Conservation (phyloP, 2,888 invertebrate genomes). For the Fabriciana adippe region DNA sequence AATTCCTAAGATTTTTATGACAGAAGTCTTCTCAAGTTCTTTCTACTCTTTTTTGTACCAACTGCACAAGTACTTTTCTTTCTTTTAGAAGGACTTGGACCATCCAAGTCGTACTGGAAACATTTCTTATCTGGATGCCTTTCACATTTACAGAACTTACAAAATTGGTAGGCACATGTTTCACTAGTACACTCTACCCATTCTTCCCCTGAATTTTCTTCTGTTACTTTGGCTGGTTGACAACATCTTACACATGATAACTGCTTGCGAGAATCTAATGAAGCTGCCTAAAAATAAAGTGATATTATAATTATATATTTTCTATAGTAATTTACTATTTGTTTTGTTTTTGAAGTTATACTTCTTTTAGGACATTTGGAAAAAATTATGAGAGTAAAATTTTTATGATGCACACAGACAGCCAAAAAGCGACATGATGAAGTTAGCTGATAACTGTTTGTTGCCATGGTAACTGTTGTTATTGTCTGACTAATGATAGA, state of each 20-base stretch:
- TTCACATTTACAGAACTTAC: slow-evolving; percentile 72
- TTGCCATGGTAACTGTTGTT: too few relatives aligned
- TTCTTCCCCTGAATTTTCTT: slow-evolving; percentile 70
- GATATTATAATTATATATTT: background rate
- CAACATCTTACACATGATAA: slow-evolving; percentile 68
- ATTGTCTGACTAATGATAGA: too few relatives aligned
- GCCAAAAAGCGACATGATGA: too few relatives aligned
- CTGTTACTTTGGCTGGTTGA: slow-evolving; percentile 73
- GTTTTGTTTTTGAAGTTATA: too few relatives aligned
- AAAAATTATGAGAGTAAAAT: too few relatives aligned
- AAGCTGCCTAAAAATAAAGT: slow-evolving; percentile 63
- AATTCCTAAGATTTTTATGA: slow-evolving; percentile 40
- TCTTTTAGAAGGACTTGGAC: slow-evolving; percentile 77
- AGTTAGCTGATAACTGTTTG: too few relatives aligned
- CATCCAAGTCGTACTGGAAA: slow-evolving; percentile 68
- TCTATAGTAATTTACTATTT: slow-evolving; percentile 5
- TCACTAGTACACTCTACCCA: slow-evolving; percentile 79
- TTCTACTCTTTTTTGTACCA: slow-evolving; percentile 71
- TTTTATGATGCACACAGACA: too few relatives aligned
- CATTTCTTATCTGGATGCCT: slow-evolving; percentile 71
- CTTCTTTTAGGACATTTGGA: too few relatives aligned
- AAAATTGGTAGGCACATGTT: slow-evolving; percentile 78
- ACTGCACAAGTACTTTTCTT: slow-evolving; percentile 63
- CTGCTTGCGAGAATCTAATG: slow-evolving; percentile 63
- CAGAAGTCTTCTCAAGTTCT: slow-evolving; percentile 69